Evolutionary conservation across 1,140 invertebrate species (phyloP).

Genomic region (Neodiprion fabricii): DNA sequence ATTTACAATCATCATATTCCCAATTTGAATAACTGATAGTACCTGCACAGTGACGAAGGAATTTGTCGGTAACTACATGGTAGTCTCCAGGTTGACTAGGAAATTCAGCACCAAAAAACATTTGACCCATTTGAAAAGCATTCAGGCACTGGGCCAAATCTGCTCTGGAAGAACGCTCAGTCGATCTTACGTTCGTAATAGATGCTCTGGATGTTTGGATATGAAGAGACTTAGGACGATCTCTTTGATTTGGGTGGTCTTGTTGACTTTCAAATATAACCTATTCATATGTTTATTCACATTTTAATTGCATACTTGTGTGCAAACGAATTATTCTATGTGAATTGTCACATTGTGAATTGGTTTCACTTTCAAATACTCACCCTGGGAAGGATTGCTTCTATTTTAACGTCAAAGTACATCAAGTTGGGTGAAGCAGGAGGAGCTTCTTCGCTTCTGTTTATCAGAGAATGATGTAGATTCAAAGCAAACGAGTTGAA

Average conservation of each 20-base stretch:
- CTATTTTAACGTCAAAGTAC: conserved; percentile 86
- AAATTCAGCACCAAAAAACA: conserved; percentile 78
- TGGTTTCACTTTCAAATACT: conserved; percentile 33
- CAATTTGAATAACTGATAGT: conserved; percentile 43
- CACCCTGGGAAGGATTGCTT: conserved; percentile 91
- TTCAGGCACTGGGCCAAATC: conserved; percentile 79
- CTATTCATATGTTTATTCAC: conserved; percentile 59
- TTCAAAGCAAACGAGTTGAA: conserved; percentile 92
- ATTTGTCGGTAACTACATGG: conserved; percentile 76
- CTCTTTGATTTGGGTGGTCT: conserved; percentile 76
- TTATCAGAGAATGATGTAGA: conserved; percentile 76
- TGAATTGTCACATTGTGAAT: conserved; percentile 27
- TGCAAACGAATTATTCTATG: conserved; percentile 22
- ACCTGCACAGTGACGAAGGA: conserved; percentile 77
- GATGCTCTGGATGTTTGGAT: conserved; percentile 81
- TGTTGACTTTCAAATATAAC: conserved; percentile 74
- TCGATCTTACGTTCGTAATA: conserved; percentile 79
- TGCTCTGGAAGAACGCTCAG: conserved; percentile 71
- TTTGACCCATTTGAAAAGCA: conserved; percentile 72
- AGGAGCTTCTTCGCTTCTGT: conserved; percentile 53
- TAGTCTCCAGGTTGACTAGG: conserved; percentile 71
- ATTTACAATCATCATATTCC: conserved; percentile 37
- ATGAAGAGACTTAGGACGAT: conserved; percentile 82
- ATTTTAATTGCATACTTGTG: conserved; percentile 41
- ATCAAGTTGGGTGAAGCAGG: conserved; percentile 60